Percentiles rank a stretch among this genome's conserved stretches.
phyloP scores from a whole-genome alignment of 2,888 invertebrate genomes.

The Gasteruption jaculator region DNA sequence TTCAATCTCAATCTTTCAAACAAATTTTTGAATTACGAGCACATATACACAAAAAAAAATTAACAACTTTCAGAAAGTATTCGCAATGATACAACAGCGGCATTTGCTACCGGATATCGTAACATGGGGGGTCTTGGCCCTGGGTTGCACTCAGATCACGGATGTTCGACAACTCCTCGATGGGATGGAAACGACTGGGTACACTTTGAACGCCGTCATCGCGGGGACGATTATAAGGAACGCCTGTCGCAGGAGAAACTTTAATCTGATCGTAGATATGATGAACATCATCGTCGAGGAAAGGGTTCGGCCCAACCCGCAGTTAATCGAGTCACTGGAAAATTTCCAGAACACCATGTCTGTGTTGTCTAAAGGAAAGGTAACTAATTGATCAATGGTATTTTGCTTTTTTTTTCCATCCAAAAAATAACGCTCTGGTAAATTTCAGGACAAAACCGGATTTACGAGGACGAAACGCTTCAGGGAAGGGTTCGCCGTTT shows the following conservation, averaged over 20 bases:
- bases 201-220: conserved; percentile 69
- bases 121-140: conserved; percentile 82
- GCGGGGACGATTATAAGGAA: conserved; percentile 69
- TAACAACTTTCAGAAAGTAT: conserved; percentile 47
- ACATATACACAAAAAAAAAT: no score
- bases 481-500: no score
- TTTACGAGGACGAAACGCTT: no score
- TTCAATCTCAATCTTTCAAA: conserved; percentile 1
- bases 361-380: conserved; percentile 26
- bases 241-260: conserved; percentile 60
- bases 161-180: conserved; percentile 64
- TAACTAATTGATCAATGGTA: conserved; percentile 20
- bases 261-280: conserved; percentile 65
- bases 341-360: conserved; percentile 48
- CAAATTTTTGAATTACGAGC: no score
- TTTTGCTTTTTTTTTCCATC: background rate
- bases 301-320: conserved; percentile 60
- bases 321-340: conserved; percentile 58
- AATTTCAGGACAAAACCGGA: no score
- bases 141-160: conserved; percentile 66
- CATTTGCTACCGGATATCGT: conserved; percentile 66
- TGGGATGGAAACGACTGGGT: conserved; percentile 66
- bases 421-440: no score
- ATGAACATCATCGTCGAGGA: conserved; percentile 63
- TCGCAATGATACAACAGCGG: conserved; percentile 51